A percentile compares a stretch with the other conserved stretches of the same genome.
These are phyloP conservation scores for Agriopis marginaria DNA, from an alignment of 2,888 invertebrate species.

Conservation along the genomic window DNA sequence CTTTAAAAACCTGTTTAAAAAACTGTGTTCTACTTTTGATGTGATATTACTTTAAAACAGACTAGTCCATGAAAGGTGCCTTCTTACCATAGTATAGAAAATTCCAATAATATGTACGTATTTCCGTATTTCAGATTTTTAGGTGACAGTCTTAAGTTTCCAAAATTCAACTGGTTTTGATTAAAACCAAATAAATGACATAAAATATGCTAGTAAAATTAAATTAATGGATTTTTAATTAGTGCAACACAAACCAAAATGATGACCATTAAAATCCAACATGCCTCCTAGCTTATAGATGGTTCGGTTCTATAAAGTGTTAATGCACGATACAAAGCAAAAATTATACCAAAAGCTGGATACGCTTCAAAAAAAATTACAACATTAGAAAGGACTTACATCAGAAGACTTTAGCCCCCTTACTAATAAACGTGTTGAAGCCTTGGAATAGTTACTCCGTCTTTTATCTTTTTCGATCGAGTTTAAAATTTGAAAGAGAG, in stretches of 20 bases:
- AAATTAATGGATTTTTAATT: neutral
- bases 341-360: constrained; percentile 1
- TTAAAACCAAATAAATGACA: neutral
- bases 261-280: neutral
- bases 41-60: neutral
- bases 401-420: too few relatives aligned
- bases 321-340: neutral
- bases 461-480: too few relatives aligned
- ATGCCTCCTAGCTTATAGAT: constrained; percentile 6
- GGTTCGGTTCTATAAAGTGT: neutral
- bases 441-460: too few relatives aligned
- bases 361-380: neutral
- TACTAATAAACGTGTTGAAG: too few relatives aligned
- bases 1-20: constrained; percentile 18
- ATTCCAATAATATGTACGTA: neutral
- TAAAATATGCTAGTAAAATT: neutral
- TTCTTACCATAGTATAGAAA: neutral
- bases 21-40: neutral
- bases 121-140: constrained; percentile 3
- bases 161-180: neutral
- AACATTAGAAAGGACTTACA: neutral
- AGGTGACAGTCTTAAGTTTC: neutral
- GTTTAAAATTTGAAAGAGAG: too few relatives aligned
- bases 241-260: neutral
- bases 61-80: neutral